Evolutionary conservation across 2,797 vertebrate species (phyloP).

Genomic region (Percopsis omiscomaycus): DNA sequence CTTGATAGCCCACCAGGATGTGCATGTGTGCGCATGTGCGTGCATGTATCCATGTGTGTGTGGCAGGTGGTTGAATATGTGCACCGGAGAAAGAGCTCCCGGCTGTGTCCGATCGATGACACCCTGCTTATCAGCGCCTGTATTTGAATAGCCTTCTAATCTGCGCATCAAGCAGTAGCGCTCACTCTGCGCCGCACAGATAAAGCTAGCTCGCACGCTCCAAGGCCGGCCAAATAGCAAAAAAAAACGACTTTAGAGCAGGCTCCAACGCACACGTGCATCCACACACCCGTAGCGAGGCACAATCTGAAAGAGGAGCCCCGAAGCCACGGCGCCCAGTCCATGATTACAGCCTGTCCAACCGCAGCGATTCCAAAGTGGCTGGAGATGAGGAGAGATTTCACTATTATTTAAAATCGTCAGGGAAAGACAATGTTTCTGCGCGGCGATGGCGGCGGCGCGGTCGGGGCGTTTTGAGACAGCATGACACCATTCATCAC

Average conservation of each 20-base stretch:
- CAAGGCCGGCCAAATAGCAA: constrained; percentile 63
- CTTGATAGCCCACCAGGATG: no score
- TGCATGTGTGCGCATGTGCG: constrained; percentile 16
- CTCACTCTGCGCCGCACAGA: constrained; percentile 58
- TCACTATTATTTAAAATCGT: constrained; percentile 68
- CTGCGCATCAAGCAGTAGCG: constrained; percentile 58
- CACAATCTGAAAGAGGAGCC: constrained; percentile 38
- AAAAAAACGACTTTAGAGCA: constrained; percentile 45
- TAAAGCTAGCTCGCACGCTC: constrained; percentile 63
- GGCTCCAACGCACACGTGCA: background rate
- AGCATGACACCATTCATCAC: constrained; percentile 56
- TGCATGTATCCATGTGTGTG: constrained; percentile 13
- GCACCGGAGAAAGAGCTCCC: background rate
- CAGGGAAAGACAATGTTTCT: constrained; percentile 56
- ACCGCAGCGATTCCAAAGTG: constrained; percentile 18
- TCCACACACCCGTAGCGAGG: background rate
- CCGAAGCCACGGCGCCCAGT: constrained; percentile 29
- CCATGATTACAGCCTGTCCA: constrained; percentile 55
- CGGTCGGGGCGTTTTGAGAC: constrained; percentile 44
- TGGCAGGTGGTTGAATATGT: background rate
- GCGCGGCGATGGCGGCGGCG: constrained; percentile 60
- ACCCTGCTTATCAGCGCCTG: constrained; percentile 39
- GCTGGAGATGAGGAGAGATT: constrained; percentile 61
- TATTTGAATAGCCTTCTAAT: constrained; percentile 52
- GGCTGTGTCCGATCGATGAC: constrained; percentile 5